Evolutionary conservation across 2,888 invertebrate species (phyloP).

Genomic region (Panzeria rudis): DNA sequence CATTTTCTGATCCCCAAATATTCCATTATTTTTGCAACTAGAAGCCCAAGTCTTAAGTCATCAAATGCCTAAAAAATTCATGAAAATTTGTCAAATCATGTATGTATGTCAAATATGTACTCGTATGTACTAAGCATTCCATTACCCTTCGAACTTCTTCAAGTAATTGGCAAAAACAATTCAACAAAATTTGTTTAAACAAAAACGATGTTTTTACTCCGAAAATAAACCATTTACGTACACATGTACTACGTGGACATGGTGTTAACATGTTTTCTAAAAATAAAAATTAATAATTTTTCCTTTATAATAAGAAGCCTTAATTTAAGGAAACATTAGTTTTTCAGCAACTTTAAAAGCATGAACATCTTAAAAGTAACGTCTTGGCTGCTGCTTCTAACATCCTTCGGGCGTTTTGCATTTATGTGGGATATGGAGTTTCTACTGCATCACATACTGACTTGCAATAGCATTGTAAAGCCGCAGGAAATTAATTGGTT

Average conservation of each 20-base stretch:
- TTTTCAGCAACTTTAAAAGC: not conserved
- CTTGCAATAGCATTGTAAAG: not conserved
- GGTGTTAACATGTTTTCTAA: not conserved
- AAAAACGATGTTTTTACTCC: not conserved
- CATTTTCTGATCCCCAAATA: too few relatives aligned
- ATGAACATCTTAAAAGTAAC: constrained; percentile 43
- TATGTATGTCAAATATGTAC: too few relatives aligned
- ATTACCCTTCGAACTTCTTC: too few relatives aligned
- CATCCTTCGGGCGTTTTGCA: not conserved
- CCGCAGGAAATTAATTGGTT: constrained; percentile 55
- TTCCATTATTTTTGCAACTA: too few relatives aligned
- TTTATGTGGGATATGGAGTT: constrained; percentile 38
- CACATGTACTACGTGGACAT: not conserved
- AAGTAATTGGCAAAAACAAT: not conserved
- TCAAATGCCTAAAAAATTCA: too few relatives aligned
- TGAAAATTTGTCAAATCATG: too few relatives aligned
- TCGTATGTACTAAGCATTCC: too few relatives aligned
- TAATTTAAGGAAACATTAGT: not conserved
- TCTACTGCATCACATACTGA: constrained; percentile 18
- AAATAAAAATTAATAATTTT: not conserved
- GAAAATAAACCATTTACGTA: not conserved
- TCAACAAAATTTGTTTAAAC: not conserved
- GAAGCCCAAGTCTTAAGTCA: too few relatives aligned
- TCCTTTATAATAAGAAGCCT: not conserved
- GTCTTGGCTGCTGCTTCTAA: not conserved